A percentile compares a stretch with the other conserved stretches of the same genome.
These are phyloP conservation scores for Subanguina moxae DNA, from an alignment of 1,140 invertebrate genomes.

Conservation along the genomic window DNA sequence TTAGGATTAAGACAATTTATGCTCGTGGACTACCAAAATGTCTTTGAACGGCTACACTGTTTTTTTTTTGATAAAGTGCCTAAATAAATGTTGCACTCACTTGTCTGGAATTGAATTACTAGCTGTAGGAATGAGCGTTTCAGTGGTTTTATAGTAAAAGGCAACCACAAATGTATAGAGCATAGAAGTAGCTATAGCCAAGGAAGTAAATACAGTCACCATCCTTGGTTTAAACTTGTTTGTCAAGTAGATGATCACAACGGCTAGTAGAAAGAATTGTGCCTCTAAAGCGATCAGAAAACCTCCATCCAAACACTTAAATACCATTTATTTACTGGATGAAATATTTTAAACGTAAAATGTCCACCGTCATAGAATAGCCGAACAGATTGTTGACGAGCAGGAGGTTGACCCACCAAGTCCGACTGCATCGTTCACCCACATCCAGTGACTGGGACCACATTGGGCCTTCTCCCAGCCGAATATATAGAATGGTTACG, in stretches of 20 bases:
- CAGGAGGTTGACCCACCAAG: conserved; percentile 34
- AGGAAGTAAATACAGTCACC: conserved; percentile 2
- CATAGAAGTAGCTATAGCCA: conserved; percentile 7
- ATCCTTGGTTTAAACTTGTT: neutral
- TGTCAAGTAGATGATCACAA: neutral
- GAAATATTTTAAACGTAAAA: neutral
- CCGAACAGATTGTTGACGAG: conserved; percentile 43
- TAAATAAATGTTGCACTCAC: no score
- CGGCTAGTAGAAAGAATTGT: conserved; percentile 38
- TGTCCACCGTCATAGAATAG: conserved; percentile 27
- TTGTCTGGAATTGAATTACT: neutral
- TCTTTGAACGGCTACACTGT: no score
- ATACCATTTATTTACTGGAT: neutral
- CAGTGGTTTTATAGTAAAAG: conserved; percentile 16
- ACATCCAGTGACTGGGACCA: conserved; percentile 43
- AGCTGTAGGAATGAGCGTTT: conserved; percentile 41
- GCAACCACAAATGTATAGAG: conserved; percentile 24
- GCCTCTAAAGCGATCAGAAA: conserved; percentile 46
- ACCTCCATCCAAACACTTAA: conserved; percentile 41
- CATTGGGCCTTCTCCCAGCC: conserved; percentile 43
- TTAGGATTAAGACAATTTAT: no score
- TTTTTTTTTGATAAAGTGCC: no score
- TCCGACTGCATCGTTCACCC: conserved; percentile 26
- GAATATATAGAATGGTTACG: conserved; percentile 30
- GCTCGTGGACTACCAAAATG: no score